Base-by-base conservation (phyloP, 2,888 invertebrate species). In the Dryadula phaetusa region DNA sequence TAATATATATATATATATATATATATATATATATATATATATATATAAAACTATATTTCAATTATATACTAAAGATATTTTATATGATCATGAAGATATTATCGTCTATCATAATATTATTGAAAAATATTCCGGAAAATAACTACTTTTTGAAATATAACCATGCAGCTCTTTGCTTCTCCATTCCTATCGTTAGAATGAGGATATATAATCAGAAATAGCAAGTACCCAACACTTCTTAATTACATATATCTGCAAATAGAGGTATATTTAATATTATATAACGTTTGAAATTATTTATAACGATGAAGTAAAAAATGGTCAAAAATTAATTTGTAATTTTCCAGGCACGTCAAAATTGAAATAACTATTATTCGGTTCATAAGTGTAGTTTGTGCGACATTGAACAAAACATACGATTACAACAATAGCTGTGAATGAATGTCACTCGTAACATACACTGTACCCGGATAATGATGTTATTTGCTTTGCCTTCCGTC, bases 401-500 rank as follows among this genome's bases (percentile, higher is more conserved):
- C 89, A 90, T 90, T 90, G 88, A 90, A 82, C 82, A 79, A 75
- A 82, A 79, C 85, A 84, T 81, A 83, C 86, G 82, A 85, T 85
- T 65, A 82, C 79, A 82, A 84, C 84, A 86, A 87, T 87, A 80
- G 84, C 80, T 82, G 84, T 85, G 87, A 85, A 88, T 86, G 85
- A 82, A 85, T 85, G 84, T 82, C 79, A 79, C 79, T 78, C 78
- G 74, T 52, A 74, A 78, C 74, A 74, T 73, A 76, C 81, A 80
- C 79, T 58, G 77, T 82, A 84, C 82, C 83, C 85, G 86, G 86
- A 84, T 88, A 88, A 86, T 86, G 82, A 86, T 86, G 84, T 83
- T 88, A 83, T 90, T 88, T 88, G 82, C 82, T 82, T 83, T 81
- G 81, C 81, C 87, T 88, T 89, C 89, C 87, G 88, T 86, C 86